These are phyloP conservation scores for Allacma fusca DNA, from an alignment of 2,888 invertebrate species.

Conservation along the genomic window DNA sequence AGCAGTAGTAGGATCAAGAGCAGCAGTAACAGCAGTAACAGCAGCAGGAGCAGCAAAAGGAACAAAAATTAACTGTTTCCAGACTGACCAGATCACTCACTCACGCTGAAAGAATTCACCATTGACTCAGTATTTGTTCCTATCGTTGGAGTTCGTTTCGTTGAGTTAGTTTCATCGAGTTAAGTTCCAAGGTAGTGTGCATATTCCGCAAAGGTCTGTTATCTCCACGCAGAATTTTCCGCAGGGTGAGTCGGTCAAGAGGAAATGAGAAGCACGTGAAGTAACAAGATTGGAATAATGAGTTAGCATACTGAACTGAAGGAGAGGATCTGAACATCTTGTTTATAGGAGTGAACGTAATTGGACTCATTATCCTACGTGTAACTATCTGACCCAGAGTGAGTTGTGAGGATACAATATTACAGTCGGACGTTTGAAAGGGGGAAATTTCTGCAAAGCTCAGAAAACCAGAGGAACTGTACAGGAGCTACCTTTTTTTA, in stretches of 20 bases:
- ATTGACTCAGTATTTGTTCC: not conserved
- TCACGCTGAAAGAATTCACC: constrained; percentile 30
- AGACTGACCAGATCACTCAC: constrained; percentile 47
- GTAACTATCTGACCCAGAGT: constrained; percentile 2
- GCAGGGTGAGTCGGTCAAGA: constrained; percentile 42
- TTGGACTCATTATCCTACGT: constrained; percentile 1
- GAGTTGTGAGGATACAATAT: not conserved
- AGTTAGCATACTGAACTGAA: not conserved
- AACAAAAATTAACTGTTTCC: not conserved
- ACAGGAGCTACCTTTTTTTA: no score
- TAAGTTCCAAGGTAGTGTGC: not conserved
- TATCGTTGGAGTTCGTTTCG: not conserved
- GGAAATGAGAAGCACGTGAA: constrained; percentile 39
- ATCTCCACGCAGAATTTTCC: constrained; percentile 27
- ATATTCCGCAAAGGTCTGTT: not conserved
- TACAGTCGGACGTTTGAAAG: not conserved
- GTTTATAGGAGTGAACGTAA: constrained; percentile 16
- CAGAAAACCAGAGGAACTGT: not conserved
- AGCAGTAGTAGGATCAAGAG: not conserved
- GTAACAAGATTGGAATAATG: constrained; percentile 17
- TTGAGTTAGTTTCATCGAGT: not conserved
- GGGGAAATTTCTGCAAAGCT: not conserved
- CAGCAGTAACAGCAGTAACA: not conserved
- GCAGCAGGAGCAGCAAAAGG: no score
- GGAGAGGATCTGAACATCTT: not conserved